Conservation (phyloP, 2,888 invertebrate genomes). For the Hypercompe scribonia region DNA sequence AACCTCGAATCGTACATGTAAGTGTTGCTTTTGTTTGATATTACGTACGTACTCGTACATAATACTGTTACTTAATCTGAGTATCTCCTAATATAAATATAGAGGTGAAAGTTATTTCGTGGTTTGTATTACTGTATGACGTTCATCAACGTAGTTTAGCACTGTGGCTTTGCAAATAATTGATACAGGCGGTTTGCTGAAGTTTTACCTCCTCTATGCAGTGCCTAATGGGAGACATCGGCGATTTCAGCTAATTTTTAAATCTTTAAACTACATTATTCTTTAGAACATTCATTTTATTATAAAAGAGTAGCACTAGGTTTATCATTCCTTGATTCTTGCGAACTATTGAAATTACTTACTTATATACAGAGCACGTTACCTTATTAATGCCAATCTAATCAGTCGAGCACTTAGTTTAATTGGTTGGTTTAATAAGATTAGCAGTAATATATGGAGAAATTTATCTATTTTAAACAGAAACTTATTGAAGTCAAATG, state of each 20-base stretch:
- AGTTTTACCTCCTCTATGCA: not conserved
- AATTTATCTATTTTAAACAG: too few species aligned
- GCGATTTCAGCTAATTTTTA: not conserved
- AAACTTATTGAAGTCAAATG: too few species aligned
- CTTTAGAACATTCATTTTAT: too few species aligned
- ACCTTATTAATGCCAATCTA: not conserved
- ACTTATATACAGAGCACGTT: not conserved
- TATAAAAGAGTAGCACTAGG: not conserved
- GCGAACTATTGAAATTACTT: not conserved
- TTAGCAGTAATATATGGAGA: too few species aligned
- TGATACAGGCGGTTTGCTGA: not conserved
- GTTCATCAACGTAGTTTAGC: not conserved
- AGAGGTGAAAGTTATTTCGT: not conserved
- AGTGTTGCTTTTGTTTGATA: not conserved
- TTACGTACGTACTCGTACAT: conserved; percentile 2
- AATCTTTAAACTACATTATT: not conserved
- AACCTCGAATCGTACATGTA: not conserved
- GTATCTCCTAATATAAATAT: not conserved
- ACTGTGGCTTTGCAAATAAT: not conserved
- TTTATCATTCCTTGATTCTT: not conserved
- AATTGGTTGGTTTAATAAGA: too few species aligned
- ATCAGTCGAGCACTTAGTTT: too few species aligned
- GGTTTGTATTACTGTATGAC: not conserved
- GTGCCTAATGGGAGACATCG: not conserved
- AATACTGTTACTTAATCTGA: conserved; percentile 2